Percentiles rank a stretch among this genome's conserved stretches.
Evolutionary conservation across 2,113 vertebrate genomes (phyloP).

Genomic region (Triplophysa rosa): DNA sequence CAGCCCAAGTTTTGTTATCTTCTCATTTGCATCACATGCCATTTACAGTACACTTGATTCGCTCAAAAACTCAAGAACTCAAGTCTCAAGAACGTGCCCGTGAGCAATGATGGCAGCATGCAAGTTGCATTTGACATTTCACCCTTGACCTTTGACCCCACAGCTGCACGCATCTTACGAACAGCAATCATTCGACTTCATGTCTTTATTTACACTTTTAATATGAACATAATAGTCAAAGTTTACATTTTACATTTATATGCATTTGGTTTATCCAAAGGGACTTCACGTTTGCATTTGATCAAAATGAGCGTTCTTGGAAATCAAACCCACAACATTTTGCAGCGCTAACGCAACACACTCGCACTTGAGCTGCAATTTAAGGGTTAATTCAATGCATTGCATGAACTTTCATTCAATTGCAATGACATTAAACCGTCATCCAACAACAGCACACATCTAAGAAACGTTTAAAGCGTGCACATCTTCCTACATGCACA

Average conservation of each 20-base stretch:
- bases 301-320: too few relatives aligned
- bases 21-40: too few relatives aligned
- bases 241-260: too few relatives aligned
- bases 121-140: background rate
- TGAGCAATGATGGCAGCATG: too few relatives aligned
- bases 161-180: background rate
- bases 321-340: background rate
- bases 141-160: conserved; percentile 1
- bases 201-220: background rate
- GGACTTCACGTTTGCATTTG: too few relatives aligned
- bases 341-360: too few relatives aligned
- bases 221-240: too few relatives aligned
- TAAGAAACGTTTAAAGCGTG: background rate
- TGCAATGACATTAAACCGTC: background rate
- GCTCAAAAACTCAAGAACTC: too few relatives aligned
- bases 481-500: background rate
- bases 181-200: background rate
- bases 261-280: too few relatives aligned
- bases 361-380: background rate
- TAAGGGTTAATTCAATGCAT: background rate
- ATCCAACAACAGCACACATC: background rate
- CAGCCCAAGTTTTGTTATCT: too few relatives aligned
- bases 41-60: too few relatives aligned
- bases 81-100: too few relatives aligned
- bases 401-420: background rate